A percentile compares a stretch with the other conserved stretches of the same genome.
phyloP scores from a whole-genome alignment of 2,888 invertebrate genomes.

The Tigriopus californicus region DNA sequence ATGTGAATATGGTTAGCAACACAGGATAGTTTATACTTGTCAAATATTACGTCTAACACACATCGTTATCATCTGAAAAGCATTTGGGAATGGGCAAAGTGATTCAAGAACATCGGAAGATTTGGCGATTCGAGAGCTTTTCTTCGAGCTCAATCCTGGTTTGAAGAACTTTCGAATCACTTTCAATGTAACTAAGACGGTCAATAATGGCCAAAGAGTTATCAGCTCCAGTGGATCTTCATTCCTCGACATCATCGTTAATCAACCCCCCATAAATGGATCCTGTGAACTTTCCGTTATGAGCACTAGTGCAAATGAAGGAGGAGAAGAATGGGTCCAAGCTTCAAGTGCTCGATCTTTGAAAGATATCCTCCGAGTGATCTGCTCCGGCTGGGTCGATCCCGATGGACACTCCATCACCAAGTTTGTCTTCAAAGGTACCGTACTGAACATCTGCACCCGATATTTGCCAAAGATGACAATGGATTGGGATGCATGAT shows the following conservation, averaged over 20 bases:
- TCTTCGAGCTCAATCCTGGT: background rate
- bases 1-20: background rate
- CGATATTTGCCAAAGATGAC: too few species aligned
- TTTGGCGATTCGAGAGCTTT: background rate
- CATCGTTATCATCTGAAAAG: background rate
- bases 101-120: background rate
- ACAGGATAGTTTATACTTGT: background rate
- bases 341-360: background rate
- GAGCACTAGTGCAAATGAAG: background rate
- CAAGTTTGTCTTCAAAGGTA: conserved; percentile 8
- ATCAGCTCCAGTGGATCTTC: background rate
- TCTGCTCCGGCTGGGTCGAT: conserved; percentile 3
- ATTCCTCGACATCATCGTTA: background rate
- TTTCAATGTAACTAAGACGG: background rate
- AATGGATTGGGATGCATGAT: too few species aligned
- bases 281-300: background rate
- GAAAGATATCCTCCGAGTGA: background rate
- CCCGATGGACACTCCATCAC: background rate
- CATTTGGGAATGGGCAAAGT: background rate
- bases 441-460: background rate
- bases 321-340: background rate
- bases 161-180: background rate
- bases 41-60: background rate
- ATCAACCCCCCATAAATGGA: conserved; percentile 9
- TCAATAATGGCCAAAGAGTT: background rate